A percentile compares a stretch with the other conserved stretches of the same genome.
Evolutionary conservation across 92 coral and sea anemone species (phyloP).

Genomic region (Paramuricea clavata): DNA sequence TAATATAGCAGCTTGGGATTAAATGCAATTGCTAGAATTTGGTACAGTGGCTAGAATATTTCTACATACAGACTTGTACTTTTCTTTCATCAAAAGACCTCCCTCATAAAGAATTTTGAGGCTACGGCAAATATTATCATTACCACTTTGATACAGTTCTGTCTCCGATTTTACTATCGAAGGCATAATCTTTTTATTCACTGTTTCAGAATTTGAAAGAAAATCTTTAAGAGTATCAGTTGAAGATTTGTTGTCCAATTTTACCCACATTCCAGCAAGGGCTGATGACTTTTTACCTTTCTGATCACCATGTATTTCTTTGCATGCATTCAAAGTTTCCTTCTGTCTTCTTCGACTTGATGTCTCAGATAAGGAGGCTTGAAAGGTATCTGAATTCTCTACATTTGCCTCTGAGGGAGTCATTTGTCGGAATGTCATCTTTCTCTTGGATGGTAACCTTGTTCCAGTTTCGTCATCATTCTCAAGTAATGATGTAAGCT

Average conservation of each 20-base stretch:
- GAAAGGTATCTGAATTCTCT: conserved; percentile 60
- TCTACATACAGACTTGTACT: conserved; percentile 61
- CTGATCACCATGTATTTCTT: conserved; percentile 57
- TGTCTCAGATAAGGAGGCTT: conserved; percentile 46
- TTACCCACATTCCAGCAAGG: conserved; percentile 76
- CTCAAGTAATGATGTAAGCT: neutral
- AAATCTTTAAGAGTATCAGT: conserved; percentile 49
- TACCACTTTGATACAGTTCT: neutral
- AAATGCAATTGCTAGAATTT: neutral
- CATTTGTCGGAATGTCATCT: conserved; percentile 1
- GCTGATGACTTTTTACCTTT: conserved; percentile 53
- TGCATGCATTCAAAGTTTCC: conserved; percentile 74
- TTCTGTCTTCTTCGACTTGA: conserved; percentile 65
- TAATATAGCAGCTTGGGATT: conserved; percentile 63
- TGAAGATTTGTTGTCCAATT: conserved; percentile 45
- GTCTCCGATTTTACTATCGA: conserved; percentile 41
- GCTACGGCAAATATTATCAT: conserved; percentile 40
- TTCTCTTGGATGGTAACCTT: neutral
- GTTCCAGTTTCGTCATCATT: neutral
- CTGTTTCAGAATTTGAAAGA: conserved; percentile 48
- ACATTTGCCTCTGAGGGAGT: neutral
- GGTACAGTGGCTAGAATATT: conserved; percentile 39
- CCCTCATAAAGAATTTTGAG: conserved; percentile 24
- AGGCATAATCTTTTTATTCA: conserved; percentile 46
- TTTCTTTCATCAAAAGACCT: conserved; percentile 52